Evolutionary conservation across 1,140 invertebrate species (phyloP).

Genomic region (Camponotus vicinus): DNA sequence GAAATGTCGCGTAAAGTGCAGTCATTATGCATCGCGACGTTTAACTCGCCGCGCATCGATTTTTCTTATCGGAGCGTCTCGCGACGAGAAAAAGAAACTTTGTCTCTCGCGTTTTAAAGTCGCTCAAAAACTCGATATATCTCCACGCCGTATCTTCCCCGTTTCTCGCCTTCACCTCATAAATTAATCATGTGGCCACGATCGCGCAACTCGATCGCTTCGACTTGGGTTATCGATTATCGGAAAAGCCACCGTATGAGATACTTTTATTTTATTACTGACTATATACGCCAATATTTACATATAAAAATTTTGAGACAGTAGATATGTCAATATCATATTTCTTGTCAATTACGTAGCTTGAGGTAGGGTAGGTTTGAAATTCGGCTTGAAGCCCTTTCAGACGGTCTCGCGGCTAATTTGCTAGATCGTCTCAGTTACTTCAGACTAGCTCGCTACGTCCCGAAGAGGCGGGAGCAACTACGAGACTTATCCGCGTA

Average conservation of each 20-base stretch:
- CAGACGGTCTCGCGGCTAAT: constrained; percentile 61
- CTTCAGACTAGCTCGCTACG: constrained; percentile 13
- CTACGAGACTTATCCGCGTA: constrained; percentile 53
- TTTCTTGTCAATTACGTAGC: constrained; percentile 37
- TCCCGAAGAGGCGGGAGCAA: constrained; percentile 61
- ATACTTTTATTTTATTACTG: constrained; percentile 22
- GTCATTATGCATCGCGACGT: constrained; percentile 56
- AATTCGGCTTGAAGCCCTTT: constrained; percentile 7
- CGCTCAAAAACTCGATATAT: constrained; percentile 41
- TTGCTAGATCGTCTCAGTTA: constrained; percentile 63
- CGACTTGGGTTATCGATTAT: constrained; percentile 41
- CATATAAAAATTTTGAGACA: not conserved
- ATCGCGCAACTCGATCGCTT: constrained; percentile 36
- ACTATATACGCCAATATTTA: not conserved
- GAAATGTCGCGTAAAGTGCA: constrained; percentile 57
- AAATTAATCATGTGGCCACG: constrained; percentile 51
- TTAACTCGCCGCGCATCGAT: constrained; percentile 54
- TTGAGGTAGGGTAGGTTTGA: constrained; percentile 56
- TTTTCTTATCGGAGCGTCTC: constrained; percentile 53
- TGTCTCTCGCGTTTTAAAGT: constrained; percentile 35
- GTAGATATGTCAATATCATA: constrained; percentile 3
- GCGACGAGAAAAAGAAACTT: constrained; percentile 47
- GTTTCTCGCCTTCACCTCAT: constrained; percentile 41
- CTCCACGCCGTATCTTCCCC: not conserved
- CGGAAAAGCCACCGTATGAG: constrained; percentile 7